Percentiles rank a stretch among this genome's conserved stretches.
Conservation (phyloP, 1,140 invertebrate genomes). For the Sinella curviseta region DNA sequence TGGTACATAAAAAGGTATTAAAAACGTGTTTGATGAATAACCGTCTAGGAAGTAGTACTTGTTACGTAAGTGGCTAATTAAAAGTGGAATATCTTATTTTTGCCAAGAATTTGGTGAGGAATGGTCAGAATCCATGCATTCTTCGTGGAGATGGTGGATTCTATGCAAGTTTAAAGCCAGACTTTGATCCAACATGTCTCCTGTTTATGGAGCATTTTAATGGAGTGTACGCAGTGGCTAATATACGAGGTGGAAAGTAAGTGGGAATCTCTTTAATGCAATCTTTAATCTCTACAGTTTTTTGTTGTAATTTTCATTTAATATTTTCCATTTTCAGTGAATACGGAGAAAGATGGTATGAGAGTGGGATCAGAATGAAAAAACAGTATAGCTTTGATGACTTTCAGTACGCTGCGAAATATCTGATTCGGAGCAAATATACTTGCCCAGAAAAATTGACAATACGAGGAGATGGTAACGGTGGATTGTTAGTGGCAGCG, state of each 20-base stretch:
- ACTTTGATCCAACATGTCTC: slow-evolving; percentile 76
- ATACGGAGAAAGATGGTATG: slow-evolving; percentile 97
- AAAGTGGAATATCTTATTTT: not conserved
- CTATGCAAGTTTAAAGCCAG: slow-evolving; percentile 84
- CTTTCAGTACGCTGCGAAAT: slow-evolving; percentile 89
- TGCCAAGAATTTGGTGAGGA: slow-evolving; percentile 46
- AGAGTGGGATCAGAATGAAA: slow-evolving; percentile 82
- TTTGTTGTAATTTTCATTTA: not conserved
- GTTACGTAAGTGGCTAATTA: slow-evolving; percentile 4
- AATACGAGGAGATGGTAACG: slow-evolving; percentile 71
- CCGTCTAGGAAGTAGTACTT: not conserved
- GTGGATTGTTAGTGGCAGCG: slow-evolving; percentile 88
- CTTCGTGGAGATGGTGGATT: slow-evolving; percentile 99
- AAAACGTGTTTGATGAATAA: not conserved
- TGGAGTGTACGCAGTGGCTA: slow-evolving; percentile 86
- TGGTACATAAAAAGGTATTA: slow-evolving; percentile 77
- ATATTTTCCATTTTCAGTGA: slow-evolving; percentile 64
- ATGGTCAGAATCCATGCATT: slow-evolving; percentile 75
- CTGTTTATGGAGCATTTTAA: slow-evolving; percentile 88
- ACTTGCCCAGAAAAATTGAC: slow-evolving; percentile 73
- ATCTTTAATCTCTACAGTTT: slow-evolving; percentile 5
- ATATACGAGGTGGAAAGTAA: slow-evolving; percentile 93
- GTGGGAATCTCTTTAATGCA: slow-evolving; percentile 38
- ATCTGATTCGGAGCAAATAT: slow-evolving; percentile 79
- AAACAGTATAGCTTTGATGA: slow-evolving; percentile 99